Percentiles rank a stretch among this genome's conserved stretches.
Evolutionary conservation across 2,888 invertebrate genomes (phyloP).

Genomic region (Argynnis bischoffii): DNA sequence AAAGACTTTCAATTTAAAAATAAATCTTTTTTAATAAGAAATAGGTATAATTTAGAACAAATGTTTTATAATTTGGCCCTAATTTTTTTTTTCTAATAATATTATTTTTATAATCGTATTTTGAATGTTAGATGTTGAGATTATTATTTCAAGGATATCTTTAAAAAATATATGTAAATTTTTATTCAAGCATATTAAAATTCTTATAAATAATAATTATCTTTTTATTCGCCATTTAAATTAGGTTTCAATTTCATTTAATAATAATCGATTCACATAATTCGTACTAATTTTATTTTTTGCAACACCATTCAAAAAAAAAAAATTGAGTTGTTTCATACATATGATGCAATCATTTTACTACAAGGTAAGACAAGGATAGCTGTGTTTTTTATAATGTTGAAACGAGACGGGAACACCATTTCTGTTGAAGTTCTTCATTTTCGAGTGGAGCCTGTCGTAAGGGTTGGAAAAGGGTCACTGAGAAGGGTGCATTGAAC

Average conservation of each 20-base stretch:
- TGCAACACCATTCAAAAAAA: not conserved
- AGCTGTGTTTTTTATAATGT: conserved; percentile 15
- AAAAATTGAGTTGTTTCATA: conserved; percentile 7
- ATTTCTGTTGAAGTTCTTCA: conserved; percentile 23
- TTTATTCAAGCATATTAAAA: too few species aligned
- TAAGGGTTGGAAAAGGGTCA: conserved; percentile 42
- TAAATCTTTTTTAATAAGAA: conserved; percentile 1
- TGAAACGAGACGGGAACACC: conserved; percentile 24
- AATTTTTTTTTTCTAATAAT: conserved; percentile 9
- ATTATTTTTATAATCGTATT: not conserved
- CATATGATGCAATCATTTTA: conserved; percentile 28
- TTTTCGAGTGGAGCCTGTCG: conserved; percentile 27
- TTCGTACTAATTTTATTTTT: too few species aligned
- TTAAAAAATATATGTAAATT: too few species aligned
- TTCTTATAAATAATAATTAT: too few species aligned
- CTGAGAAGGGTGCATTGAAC: conserved; percentile 59
- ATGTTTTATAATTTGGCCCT: conserved; percentile 2
- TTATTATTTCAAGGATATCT: too few species aligned
- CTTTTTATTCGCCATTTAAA: too few species aligned
- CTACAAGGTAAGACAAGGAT: conserved; percentile 25
- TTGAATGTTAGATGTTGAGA: not conserved
- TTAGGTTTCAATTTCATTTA: too few species aligned
- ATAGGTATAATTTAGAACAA: conserved; percentile 11
- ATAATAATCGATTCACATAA: too few species aligned
- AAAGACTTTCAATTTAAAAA: conserved; percentile 26